Base-by-base conservation (phyloP, 2,113 vertebrate species). In the Otocyon megalotis region DNA sequence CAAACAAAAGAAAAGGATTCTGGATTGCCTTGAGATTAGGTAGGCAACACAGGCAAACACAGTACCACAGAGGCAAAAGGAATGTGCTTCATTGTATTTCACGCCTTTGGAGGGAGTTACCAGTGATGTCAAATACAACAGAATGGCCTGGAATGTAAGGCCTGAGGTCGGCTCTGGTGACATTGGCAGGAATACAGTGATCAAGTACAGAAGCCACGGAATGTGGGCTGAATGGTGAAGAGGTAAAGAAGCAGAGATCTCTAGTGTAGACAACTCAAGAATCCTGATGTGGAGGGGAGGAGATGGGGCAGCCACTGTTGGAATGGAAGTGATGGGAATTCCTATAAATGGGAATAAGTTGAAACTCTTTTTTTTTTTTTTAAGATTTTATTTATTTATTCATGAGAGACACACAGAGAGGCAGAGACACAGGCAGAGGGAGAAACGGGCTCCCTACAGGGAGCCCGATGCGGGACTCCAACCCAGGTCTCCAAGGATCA, bases 111-210 rank as follows among this genome's bases (percentile, higher is more conserved):
- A 89, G 80, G 43, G 63, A 32, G 30, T 0, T 60, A 5, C 0
- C 2, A 1, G 30, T 16, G 10, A n/a, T 3, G 0, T 35, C 50
- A 5, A 15, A 16, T 0, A 11, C 20, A 4, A 35, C 19, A 5
- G 74, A 19, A 48, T 30, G 26, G 43, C 63, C 8, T 5, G 50
- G 17, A 28, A 10, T 0, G 0, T 4, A 12, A 79, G 67, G 67
- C 50, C 93, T 24, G 8, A 91, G 69, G 81, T 82, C 72, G 8
- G 67, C 67, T 24, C 19, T 1, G 6, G 16, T 72, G 37, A 86
- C 80, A 62, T 54, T 20, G 6, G 20, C 77, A 30, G 35, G 82
- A 30, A 20, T 10, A 15, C 53, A 50, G 43, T 53, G n/a, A 67
- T 80, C 72, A 15, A 11, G 32, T 3, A 56, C 72, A 3, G 85